Evolutionary conservation across 2,797 vertebrate species (phyloP), one percentile per base, ranked within the genome.

Genomic region (Cyclopterus lumpus): DNA sequence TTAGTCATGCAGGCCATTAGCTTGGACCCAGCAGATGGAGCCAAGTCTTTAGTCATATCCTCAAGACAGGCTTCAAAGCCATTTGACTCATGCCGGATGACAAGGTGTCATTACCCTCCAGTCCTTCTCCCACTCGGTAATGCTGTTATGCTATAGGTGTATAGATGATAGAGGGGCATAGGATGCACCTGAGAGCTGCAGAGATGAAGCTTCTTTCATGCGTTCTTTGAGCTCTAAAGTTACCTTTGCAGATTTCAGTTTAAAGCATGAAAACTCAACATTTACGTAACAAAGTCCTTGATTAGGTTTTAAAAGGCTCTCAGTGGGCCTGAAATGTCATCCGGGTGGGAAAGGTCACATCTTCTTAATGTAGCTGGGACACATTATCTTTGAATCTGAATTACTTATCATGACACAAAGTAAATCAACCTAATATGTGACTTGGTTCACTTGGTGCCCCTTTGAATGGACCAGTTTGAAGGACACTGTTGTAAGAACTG

Each of bases 1-100:
- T 89, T 92, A 89, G 90, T 93, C 91, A 93, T 59, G 79, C 87
- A 85, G 87, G 80, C 86, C 91, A 88, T 89, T 87, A 92, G 86
- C 73, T 82, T 68, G 73, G 85, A 82, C 86, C 80, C 82, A 85
- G 87, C 89, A 91, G 88, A 90, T 86, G 73, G 76, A 90, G 92
- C 87, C 89, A 88, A 86, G 89, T 83, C 81, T 92, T 92, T 86
- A 91, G 88, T 93, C 91, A 89, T 80, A 76, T 88, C 89, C 85
- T 85, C 73, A 60, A 84, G 88, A 83, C 79, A 75, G 80, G 84
- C 86, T 79, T 88, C 88, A 90, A 80, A 81, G 83, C 72, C 73
- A 66, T 83, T 79, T 79, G 71, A 85, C 79, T 88, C 77, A 80
- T 73, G 80, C 77, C 83, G 78, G 75, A 86, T 84, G 90, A 90